phyloP scores from a whole-genome alignment of 2,113 vertebrate species.

The Phaethornis superciliosus region DNA sequence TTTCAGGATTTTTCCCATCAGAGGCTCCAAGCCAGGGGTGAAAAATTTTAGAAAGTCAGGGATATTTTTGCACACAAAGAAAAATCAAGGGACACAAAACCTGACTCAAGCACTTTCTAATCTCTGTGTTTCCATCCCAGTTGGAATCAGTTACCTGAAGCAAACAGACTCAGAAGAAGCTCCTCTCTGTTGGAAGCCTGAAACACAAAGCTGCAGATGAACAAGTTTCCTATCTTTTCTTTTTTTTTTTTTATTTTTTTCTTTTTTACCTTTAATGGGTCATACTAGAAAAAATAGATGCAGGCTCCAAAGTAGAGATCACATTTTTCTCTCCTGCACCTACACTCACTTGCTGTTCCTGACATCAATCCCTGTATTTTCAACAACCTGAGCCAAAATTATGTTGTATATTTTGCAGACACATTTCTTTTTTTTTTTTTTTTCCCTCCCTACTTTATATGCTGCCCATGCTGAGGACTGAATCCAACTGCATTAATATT shows the following conservation, averaged over 20 bases:
- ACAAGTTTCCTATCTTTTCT: not conserved
- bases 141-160: not conserved
- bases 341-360: not conserved
- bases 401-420: not conserved
- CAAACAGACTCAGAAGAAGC: not conserved
- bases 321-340: not conserved
- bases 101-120: not conserved
- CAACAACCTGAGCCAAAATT: not conserved
- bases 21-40: not conserved
- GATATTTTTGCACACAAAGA: not conserved
- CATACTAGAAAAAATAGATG: not conserved
- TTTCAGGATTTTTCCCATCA: not conserved
- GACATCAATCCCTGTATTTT: not conserved
- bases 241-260: not conserved
- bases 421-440: not conserved
- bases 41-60: not conserved
- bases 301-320: not conserved
- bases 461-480: not conserved
- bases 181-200: not conserved
- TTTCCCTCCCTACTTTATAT: fast-evolving
- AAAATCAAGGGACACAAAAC: not conserved
- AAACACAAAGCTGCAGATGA: not conserved
- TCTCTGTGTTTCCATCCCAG: not conserved
- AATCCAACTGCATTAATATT: not conserved
- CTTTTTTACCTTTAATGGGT: not conserved